Percentiles rank a stretch among this genome's conserved stretches.
Evolutionary conservation across 2,888 invertebrate genomes (phyloP).

Genomic region (Eupeodes luniger): DNA sequence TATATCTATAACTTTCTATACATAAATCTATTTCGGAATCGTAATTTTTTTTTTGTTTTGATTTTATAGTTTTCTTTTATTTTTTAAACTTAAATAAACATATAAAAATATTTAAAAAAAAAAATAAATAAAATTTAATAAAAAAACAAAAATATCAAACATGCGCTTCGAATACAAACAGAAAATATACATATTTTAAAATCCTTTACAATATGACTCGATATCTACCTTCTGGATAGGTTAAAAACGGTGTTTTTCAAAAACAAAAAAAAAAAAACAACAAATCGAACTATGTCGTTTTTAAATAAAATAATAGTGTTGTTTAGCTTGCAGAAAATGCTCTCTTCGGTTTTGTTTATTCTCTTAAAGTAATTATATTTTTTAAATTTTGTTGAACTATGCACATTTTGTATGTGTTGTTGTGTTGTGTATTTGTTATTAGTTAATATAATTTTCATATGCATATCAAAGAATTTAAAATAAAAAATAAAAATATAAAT

Average conservation of each 20-base stretch:
- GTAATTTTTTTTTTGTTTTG: conserved; percentile 18
- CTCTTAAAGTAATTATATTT: conserved; percentile 9
- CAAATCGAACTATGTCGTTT: conserved; percentile 40
- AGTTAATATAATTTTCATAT: conserved; percentile 58
- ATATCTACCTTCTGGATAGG: conserved; percentile 3
- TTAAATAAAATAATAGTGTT: conserved; percentile 33
- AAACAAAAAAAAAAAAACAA: conserved; percentile 9
- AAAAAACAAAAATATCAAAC: not conserved
- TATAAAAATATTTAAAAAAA: not conserved
- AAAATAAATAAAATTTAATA: not conserved
- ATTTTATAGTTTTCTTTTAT: not conserved
- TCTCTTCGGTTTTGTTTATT: conserved; percentile 19
- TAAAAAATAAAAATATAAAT: conserved; percentile 6
- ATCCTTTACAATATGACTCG: not conserved
- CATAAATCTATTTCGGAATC: conserved; percentile 51
- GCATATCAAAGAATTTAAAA: conserved; percentile 66
- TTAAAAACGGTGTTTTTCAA: conserved; percentile 11
- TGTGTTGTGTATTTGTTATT: conserved; percentile 37
- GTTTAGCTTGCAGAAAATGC: conserved; percentile 23
- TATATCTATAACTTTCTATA: conserved; percentile 54
- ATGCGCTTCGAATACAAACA: conserved; percentile 15
- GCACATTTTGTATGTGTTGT: not conserved
- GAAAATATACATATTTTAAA: conserved; percentile 5
- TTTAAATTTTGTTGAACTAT: not conserved
- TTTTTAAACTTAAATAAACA: not conserved